phyloP scores from a whole-genome alignment of 2,113 vertebrate species.

The Petaurus breviceps region DNA sequence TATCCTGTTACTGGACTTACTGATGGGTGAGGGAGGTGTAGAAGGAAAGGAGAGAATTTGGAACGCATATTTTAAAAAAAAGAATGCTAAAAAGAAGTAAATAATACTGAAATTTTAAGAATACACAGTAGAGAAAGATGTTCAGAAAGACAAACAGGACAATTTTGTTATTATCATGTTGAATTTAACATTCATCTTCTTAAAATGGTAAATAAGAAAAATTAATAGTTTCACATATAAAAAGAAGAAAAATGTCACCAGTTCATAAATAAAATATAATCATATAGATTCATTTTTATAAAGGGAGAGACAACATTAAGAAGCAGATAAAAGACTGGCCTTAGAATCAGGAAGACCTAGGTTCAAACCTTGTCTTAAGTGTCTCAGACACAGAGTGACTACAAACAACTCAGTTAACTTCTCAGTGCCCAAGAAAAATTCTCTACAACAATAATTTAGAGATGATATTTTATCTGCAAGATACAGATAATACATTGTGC shows the following conservation, averaged over 20 bases:
- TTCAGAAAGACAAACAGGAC: not conserved
- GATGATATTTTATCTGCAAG: not conserved
- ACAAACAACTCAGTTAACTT: not conserved
- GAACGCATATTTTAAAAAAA: not conserved
- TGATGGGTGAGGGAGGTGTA: not conserved
- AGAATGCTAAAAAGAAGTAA: not conserved
- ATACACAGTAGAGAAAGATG: not conserved
- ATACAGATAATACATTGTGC: not conserved
- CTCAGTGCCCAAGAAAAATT: not conserved
- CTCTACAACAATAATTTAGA: not conserved
- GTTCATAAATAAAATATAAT: not conserved
- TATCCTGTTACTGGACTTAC: not conserved
- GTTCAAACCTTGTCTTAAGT: not conserved
- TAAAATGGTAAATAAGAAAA: not conserved
- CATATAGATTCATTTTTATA: not conserved
- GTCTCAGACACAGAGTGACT: not conserved
- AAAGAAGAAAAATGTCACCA: not conserved
- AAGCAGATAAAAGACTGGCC: not conserved
- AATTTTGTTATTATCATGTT: not conserved
- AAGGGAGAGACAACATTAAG: not conserved
- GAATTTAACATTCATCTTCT: not conserved
- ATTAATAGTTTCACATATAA: not conserved
- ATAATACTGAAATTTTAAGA: not conserved
- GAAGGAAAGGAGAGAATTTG: not conserved
- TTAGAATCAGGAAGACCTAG: not conserved